These are phyloP conservation scores for Rhamphomyia laevipes DNA, from an alignment of 2,888 invertebrate genomes.

Conservation along the genomic window DNA sequence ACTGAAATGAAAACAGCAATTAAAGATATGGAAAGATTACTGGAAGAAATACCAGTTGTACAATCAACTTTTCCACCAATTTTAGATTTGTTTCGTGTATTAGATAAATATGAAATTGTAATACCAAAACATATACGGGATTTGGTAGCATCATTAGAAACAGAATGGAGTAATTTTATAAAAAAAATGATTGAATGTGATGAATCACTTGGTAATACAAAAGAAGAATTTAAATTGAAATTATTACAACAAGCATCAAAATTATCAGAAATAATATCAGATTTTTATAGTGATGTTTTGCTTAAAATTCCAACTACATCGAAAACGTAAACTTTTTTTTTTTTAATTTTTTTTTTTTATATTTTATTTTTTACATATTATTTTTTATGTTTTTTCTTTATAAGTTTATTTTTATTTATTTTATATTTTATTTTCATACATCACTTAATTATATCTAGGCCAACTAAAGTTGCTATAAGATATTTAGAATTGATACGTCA, in stretches of 20 bases:
- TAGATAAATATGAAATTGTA: conserved; percentile 64
- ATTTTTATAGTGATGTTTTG: conserved; percentile 59
- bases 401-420: neutral
- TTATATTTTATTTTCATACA: neutral
- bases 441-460: conserved; percentile 5
- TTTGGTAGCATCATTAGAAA: conserved; percentile 23
- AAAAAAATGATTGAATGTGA: conserved; percentile 57
- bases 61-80: conserved; percentile 66
- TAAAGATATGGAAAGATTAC: conserved; percentile 53
- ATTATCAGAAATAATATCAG: conserved; percentile 56
- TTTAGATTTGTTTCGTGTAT: conserved; percentile 56
- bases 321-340: conserved; percentile 34
- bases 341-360: conserved; percentile 4
- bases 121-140: conserved; percentile 36
- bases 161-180: conserved; percentile 58
- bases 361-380: neutral
- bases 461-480: conserved; percentile 25
- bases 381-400: neutral
- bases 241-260: conserved; percentile 59
- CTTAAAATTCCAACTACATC: conserved; percentile 52
- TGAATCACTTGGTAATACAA: conserved; percentile 57
- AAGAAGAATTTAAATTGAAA: conserved; percentile 59
- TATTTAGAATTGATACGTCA: conserved; percentile 21
- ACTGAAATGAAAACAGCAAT: conserved; percentile 59
- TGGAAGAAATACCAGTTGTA: conserved; percentile 48